Base-by-base conservation (phyloP, 1,140 invertebrate species). In the Condylostylus longicornis region DNA sequence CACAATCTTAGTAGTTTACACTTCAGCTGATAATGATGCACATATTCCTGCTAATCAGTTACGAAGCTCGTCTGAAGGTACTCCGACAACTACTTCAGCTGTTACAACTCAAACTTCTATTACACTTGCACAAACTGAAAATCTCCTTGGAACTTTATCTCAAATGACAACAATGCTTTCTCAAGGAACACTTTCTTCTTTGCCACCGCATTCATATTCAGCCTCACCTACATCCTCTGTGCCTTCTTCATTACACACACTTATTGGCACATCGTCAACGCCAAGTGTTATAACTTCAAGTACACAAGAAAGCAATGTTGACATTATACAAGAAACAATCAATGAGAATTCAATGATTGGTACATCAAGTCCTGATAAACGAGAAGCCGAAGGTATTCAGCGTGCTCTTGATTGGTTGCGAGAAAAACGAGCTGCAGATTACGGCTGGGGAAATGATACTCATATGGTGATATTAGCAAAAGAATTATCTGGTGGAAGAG, bases 391-490 rank as follows among this genome's bases (percentile, higher is more conserved):
- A 35, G 69, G 69, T 4, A 67, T 79, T 9, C 67, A 76, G 44
- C 69, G 70, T 25, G 77, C 75, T 0, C 50, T 75, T 15, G 65
- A 73, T 23, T 80, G 77, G 66, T 53, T 80, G 0, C 69, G 75
- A 52, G 69, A 71, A 40, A 75, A 77, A 45, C 67, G 77, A 2
- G 67, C 74, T 55, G 64, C 68, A 3, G 72, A 81, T 44, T 79
- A 74, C 54, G 77, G 78, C n/a, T 82, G 79, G 78, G 71, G 69
- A 22, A 81, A 81, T 41, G 77, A 82, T 41, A 82, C 78, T 3
- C 74, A 79, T 43, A 70, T 75, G 37, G 77, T 78, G 0, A 66
- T 81, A 46, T 64, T 80, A 8, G 75, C 77, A 7, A 58, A 71
- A 36, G 69, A 72, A 58, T 32, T 61, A 17, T 60, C 57, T 2